phyloP scores from a whole-genome alignment of 2,888 invertebrate species.

The Hermodice carunculata region DNA sequence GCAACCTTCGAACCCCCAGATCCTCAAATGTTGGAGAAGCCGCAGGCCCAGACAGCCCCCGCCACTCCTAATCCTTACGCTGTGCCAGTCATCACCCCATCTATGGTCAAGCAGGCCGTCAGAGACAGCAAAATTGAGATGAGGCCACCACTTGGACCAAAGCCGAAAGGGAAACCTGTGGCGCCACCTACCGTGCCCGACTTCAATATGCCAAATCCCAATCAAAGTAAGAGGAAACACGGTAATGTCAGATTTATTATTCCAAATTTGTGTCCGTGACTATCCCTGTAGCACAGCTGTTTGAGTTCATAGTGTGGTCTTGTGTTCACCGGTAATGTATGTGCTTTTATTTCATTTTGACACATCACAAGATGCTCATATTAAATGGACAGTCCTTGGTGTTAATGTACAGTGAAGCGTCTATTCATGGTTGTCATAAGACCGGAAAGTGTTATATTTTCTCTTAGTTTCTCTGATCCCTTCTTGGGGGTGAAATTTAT shows the following conservation, averaged over 20 bases:
- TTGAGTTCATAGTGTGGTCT: no score
- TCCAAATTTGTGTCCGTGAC: no score
- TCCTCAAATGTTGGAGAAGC: not conserved
- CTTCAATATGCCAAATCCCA: conserved; percentile 12
- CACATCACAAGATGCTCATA: no score
- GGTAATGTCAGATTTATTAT: conserved; percentile 10
- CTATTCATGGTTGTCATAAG: no score
- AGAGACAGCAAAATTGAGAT: conserved; percentile 7
- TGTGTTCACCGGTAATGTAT: no score
- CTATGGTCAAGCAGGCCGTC: not conserved
- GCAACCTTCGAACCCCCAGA: conserved; percentile 89
- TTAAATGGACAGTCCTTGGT: no score
- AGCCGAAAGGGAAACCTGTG: conserved; percentile 17
- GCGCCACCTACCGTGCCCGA: conserved; percentile 24
- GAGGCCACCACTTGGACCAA: conserved; percentile 13
- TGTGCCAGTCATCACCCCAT: conserved; percentile 9
- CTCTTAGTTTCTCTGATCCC: no score
- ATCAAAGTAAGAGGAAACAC: conserved; percentile 25
- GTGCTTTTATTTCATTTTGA: no score
- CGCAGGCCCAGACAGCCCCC: conserved; percentile 14
- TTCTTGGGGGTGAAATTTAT: no score
- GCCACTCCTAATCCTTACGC: conserved; percentile 20
- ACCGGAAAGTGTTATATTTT: no score
- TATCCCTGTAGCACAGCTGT: no score
- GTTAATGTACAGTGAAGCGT: no score